A percentile compares a stretch with the other conserved stretches of the same genome.
phyloP scores from a whole-genome alignment of 1,140 invertebrate species.

The Zaprionus nigranus region DNA sequence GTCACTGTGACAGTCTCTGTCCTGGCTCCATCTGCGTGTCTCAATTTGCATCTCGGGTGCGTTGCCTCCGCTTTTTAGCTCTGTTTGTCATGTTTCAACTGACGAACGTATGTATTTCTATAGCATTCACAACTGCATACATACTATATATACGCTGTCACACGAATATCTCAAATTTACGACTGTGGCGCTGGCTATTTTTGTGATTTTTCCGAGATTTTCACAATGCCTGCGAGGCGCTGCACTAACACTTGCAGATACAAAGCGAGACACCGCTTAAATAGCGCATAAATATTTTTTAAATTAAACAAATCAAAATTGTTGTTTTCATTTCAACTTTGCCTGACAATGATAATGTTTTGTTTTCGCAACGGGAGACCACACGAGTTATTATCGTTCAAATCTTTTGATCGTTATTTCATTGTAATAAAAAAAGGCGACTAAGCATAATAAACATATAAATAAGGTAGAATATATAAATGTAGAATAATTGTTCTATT shows the following conservation, averaged over 20 bases:
- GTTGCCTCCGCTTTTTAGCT: constrained; percentile 43
- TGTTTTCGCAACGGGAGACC: constrained; percentile 3
- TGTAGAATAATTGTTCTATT: not conserved
- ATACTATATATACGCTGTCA: constrained; percentile 33
- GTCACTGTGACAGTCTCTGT: constrained; percentile 38
- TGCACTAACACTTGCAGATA: constrained; percentile 50
- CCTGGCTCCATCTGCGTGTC: constrained; percentile 27
- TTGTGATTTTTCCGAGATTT: constrained; percentile 11
- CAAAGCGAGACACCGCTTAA: constrained; percentile 31
- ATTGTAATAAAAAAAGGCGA: not conserved
- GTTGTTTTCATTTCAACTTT: constrained; percentile 42
- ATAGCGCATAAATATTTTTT: constrained; percentile 69
- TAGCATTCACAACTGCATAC: not conserved
- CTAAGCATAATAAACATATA: not conserved
- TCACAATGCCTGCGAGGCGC: constrained; percentile 32
- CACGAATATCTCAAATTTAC: constrained; percentile 61
- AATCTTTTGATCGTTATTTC: not conserved
- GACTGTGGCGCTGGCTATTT: constrained; percentile 44
- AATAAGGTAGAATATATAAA: not conserved
- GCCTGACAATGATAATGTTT: constrained; percentile 17
- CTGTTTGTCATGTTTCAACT: constrained; percentile 15
- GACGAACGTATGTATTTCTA: not conserved
- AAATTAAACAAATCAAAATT: constrained; percentile 64
- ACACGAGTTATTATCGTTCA: not conserved
- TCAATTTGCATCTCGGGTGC: constrained; percentile 22